Conservation (phyloP, 2,888 invertebrate genomes). For the Agrotis puta region DNA sequence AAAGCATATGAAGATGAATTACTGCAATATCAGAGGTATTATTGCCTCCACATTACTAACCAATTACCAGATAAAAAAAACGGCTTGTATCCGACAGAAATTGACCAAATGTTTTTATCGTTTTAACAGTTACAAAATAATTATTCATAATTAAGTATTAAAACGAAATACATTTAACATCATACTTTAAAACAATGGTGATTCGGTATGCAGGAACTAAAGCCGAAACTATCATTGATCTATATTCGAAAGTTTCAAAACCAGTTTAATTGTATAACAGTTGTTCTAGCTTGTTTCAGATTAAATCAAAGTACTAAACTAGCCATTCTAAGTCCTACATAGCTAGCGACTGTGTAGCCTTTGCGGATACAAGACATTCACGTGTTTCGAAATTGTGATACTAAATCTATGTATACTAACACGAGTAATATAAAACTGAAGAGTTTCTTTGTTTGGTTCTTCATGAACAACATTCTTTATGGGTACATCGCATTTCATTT, state of each 20-base stretch:
- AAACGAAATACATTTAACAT: background rate
- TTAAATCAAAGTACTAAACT: conserved; percentile 58
- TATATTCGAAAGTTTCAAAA: conserved; percentile 48
- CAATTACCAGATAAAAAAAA: no score
- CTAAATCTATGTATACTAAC: conserved; percentile 48
- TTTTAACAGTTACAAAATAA: no score
- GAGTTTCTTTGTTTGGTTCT: no score
- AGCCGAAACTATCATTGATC: conserved; percentile 11
- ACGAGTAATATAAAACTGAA: no score
- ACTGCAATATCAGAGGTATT: no score
- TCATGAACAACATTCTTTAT: no score
- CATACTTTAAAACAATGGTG: background rate
- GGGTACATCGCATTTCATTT: no score
- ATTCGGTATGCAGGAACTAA: conserved; percentile 15
- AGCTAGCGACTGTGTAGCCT: conserved; percentile 49
- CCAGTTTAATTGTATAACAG: conserved; percentile 50
- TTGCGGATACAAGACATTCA: conserved; percentile 58
- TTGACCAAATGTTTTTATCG: no score
- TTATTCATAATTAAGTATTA: no score
- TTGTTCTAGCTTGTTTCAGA: conserved; percentile 40
- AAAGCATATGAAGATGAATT: no score
- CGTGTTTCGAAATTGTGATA: conserved; percentile 58
- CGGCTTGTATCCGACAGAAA: no score
- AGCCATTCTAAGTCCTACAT: conserved; percentile 57
- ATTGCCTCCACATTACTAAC: no score